Evolutionary conservation across 2,888 invertebrate genomes (phyloP), one percentile per base, ranked within the genome.

Genomic region (Creontiades dilutus): DNA sequence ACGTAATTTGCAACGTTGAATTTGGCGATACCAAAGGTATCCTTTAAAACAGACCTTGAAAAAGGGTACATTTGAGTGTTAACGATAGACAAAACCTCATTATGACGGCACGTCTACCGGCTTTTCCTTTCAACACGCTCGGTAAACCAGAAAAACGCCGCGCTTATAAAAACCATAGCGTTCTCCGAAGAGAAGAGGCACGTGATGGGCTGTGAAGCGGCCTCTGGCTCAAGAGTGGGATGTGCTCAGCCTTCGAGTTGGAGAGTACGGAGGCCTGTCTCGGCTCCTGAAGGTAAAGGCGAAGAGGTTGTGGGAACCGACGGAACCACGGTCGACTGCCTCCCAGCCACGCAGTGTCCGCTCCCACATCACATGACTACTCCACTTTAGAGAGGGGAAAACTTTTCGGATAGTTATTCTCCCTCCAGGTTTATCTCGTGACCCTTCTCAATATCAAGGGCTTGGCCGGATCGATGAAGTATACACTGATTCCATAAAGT

Each of bases 271-370:
- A 7, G 11, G 82, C 37, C 37, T 37, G 37, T 37, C 37, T 37
- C 3, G 37, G 37, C 37, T 37, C 37, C 37, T 37, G 37, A 37
- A 37, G 37, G 37, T 37, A 37, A 47, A 48, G 23, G 81, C 13
- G 28, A 47, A 11, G 52, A 82, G 82, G 82, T 82, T 88, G 78
- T 88, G 88, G 78, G 88, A 88, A 88, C 88, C 88, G 52, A 19
- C 52, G 88, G 88, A 88, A 52, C 78, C n/a, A 88, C 88, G 88
- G 78, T 88, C 88, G 88, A 37, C 88, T 88, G 88, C 78, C 28
- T 52, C 23, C 80, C 78, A 88, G 88, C 88, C 76, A 88, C 88
- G 88, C 88, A 52, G 88, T 46, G 88, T 78, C 82, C 82, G 82
- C 55, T 82, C 82, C 82, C 52, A 82, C 82, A 82, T 88, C 78